A percentile compares a stretch with the other conserved stretches of the same genome.
These are phyloP conservation scores for Drosophila infuscata DNA, from an alignment of 2,888 invertebrate genomes.

Conservation along the genomic window DNA sequence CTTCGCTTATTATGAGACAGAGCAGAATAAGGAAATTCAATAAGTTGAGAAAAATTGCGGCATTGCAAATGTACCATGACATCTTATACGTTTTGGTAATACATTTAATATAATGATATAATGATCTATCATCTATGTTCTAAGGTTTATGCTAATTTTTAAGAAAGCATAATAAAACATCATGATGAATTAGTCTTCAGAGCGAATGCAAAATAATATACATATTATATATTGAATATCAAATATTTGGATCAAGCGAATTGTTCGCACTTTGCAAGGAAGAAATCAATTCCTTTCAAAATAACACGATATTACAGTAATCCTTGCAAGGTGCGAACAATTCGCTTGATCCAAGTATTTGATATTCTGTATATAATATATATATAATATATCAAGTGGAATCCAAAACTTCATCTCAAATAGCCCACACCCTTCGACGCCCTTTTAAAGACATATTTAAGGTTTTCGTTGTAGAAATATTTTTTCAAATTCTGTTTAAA, in stretches of 20 bases:
- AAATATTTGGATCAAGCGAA: not conserved
- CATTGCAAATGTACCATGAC: not conserved
- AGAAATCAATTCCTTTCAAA: too few species aligned
- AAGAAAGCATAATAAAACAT: not conserved
- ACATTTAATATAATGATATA: not conserved
- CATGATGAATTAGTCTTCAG: not conserved
- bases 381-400: too few species aligned
- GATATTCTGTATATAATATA: too few species aligned
- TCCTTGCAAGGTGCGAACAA: too few species aligned
- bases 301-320: too few species aligned
- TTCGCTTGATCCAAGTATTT: too few species aligned
- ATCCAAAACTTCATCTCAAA: not conserved
- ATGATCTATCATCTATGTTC: too few species aligned
- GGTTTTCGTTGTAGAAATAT: slow-evolving; percentile 47
- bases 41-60: not conserved
- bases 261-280: not conserved
- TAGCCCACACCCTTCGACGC: not conserved
- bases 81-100: not conserved
- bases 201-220: too few species aligned
- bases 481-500: slow-evolving; percentile 39
- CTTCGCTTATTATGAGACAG: slow-evolving; percentile 32
- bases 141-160: not conserved
- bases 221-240: too few species aligned
- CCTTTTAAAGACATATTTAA: not conserved
- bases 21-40: slow-evolving; percentile 15